Evolutionary conservation across 2,888 invertebrate species (phyloP), one percentile per base, ranked within the genome.

Genomic region (Kryphioiulus occultus): DNA sequence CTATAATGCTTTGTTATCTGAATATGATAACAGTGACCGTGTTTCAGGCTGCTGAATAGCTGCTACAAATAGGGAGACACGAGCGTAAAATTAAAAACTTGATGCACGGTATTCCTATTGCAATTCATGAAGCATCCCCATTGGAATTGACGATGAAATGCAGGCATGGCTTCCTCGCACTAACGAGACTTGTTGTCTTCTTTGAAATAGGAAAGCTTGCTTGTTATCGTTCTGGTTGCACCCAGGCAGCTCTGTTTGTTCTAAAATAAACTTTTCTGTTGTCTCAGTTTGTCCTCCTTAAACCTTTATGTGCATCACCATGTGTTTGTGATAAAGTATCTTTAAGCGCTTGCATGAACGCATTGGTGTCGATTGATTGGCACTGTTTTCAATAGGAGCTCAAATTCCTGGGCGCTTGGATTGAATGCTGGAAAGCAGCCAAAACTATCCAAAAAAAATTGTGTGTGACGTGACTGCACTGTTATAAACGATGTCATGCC

Each of bases 381-480:
- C 78, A 78, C 78, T 78, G 30, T 78, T 78, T 30, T 30, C 78
- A 78, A 78, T 78, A 78, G 30, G 30, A 26, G 53, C 15, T 26
- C 78, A 32, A 15, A 78, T 30, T 68, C 26, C n/a, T 26, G 26
- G 5, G 26, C 26, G 26, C 26, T 0, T 9, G 12, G 4, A 26
- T 78, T 32, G 78, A 78, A 78, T 78, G 78, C 12, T 78, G 78
- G 78, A 78, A 17, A 30, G 78, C 2, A 78, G 78, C 78, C 78
- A 78, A 78, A 78, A 32, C 22, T 26, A 78, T 26, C 78, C 30
- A 78, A 10, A 30, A 35, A 30, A 5, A 17, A 15, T 30, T 17
- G 30, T 26, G 26, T 30, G 78, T 68, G 26, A 68, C 68, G 26
- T 68, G 26, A 68, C 68, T 68, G 26, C 26, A 78, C 78, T 32